These are phyloP conservation scores for Ichneumon xanthorius DNA, from an alignment of 2,888 invertebrate genomes.

Conservation along the genomic window DNA sequence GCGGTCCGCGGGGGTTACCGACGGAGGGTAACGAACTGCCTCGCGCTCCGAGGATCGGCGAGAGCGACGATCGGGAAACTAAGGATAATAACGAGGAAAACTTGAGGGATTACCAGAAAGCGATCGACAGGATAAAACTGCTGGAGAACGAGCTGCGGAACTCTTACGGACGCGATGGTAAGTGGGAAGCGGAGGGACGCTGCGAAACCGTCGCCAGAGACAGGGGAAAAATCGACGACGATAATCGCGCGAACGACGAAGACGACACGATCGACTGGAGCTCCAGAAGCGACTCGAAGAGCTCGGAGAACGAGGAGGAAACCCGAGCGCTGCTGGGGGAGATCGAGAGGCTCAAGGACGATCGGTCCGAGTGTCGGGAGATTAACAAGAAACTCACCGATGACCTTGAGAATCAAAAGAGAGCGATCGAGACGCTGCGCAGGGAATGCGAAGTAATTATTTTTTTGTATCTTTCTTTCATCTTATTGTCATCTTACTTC, in stretches of 20 bases:
- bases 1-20: conserved; percentile 9
- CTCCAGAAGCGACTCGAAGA: conserved; percentile 22
- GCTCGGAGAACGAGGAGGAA: conserved; percentile 43
- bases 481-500: too few relatives aligned
- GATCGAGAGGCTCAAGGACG: conserved; percentile 73
- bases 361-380: conserved; percentile 71
- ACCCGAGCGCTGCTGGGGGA: conserved; percentile 60
- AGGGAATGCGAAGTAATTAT: conserved; percentile 76
- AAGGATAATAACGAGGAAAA: conserved; percentile 40
- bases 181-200: background rate
- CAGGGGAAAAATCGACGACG: conserved; percentile 36
- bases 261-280: conserved; percentile 41
- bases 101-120: conserved; percentile 69
- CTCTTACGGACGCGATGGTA: conserved; percentile 19
- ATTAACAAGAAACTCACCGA: conserved; percentile 74
- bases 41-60: conserved; percentile 14
- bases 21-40: background rate
- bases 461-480: background rate
- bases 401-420: conserved; percentile 76
- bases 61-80: conserved; percentile 17
- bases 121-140: conserved; percentile 65
- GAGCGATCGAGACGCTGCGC: conserved; percentile 73
- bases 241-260: conserved; percentile 36
- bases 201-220: conserved; percentile 24
- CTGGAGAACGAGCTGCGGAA: conserved; percentile 70